Base-by-base conservation (phyloP, 2,113 vertebrate genomes). In the Sclerurus mexicanus region DNA sequence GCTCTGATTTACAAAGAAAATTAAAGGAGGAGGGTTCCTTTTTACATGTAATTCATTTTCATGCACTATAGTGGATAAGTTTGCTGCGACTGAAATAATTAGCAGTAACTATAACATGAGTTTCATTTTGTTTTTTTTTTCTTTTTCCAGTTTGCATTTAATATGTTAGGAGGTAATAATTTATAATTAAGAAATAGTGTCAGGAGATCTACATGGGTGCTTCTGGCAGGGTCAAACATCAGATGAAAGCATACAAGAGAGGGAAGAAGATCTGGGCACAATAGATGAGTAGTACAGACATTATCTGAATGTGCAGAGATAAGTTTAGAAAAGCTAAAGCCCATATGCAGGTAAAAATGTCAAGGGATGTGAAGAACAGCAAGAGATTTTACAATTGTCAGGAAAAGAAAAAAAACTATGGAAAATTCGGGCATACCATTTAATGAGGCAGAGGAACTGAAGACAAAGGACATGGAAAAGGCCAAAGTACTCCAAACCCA, bases 401-500 rank as follows among this genome's bases (percentile, higher is more conserved):
- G 30, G 30, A 63, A 30, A 30, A 30, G 21, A 30, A 10, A 28
- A 27, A 30, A 7, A n/a, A 42, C 6, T n/a, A 55, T 18, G 21
- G 35, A 55, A 76, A 69, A 47, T 69, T 10, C 0, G 0, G 14
- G 4, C 25, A 33, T 31, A 11, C 14, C 35, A 9, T 62, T 33
- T 42, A 69, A 68, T 40, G 31, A 63, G 35, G 35, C 12, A 55
- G 25, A 3, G 5, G 4, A 55, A 6, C 19, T 55, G 28, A 84
- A 69, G 18, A 49, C 11, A 47, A 67, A 40, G 23, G 25, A 31
- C 0, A 2, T 56, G 40, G 10, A 76, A 76, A 49, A 49, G 68
- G 53, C 21, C 25, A 37, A 63, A 9, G 7, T 35, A 30, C 9
- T 40, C 62, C 37, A 55, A 62, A 69, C 21, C 27, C 31, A 42